Evolutionary conservation across 2,888 invertebrate genomes (phyloP).

Genomic region (Acrobasis repandana): DNA sequence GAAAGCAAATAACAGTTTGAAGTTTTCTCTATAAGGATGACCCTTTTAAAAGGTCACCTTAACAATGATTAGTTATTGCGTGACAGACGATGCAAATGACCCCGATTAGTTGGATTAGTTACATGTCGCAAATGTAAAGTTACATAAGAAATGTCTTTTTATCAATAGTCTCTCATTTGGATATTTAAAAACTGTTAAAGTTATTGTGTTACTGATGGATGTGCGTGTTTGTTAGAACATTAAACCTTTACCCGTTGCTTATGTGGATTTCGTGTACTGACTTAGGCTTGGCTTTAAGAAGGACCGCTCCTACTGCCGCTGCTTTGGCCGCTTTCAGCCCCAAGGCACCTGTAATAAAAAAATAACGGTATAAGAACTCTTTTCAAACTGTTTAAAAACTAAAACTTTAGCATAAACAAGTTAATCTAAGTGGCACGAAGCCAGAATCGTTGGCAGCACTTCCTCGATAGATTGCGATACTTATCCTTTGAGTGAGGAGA

Average conservation of each 20-base stretch:
- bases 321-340: constrained; percentile 73
- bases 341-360: constrained; percentile 47
- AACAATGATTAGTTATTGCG: constrained; percentile 17
- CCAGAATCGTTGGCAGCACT: constrained; percentile 21
- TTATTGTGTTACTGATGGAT: constrained; percentile 12
- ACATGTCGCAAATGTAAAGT: constrained; percentile 3
- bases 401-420: constrained; percentile 15
- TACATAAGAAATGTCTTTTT: constrained; percentile 17
- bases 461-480: constrained; percentile 22
- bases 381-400: background rate
- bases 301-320: constrained; percentile 65
- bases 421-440: constrained; percentile 22
- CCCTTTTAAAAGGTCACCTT: constrained; percentile 9
- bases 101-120: background rate
- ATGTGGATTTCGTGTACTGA: constrained; percentile 37
- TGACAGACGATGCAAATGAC: constrained; percentile 10
- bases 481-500: constrained; percentile 22
- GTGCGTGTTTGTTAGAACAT: constrained; percentile 22
- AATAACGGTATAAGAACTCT: background rate
- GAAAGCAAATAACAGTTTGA: background rate
- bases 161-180: background rate
- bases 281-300: constrained; percentile 60
- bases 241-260: constrained; percentile 39
- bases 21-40: background rate
- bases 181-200: background rate